Base-by-base conservation (phyloP, 1,140 invertebrate genomes). In the Tetramorium parvispinum region DNA sequence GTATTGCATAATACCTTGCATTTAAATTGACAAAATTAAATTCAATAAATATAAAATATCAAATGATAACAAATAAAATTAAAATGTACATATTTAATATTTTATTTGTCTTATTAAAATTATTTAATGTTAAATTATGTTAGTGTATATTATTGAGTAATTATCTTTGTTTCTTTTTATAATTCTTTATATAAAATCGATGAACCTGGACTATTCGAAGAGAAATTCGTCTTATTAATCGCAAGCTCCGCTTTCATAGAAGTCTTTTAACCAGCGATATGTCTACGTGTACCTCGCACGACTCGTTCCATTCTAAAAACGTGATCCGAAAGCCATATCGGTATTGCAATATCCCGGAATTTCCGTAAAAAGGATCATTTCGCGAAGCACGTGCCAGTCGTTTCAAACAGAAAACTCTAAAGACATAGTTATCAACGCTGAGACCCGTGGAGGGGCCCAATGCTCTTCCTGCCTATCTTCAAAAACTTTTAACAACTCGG, bases 401-500 rank as follows among this genome's bases (percentile, higher is more conserved):
- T 83, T 57, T 75, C 79, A 61, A 83, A 73, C n/a, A 75, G 37
- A 81, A 53, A 73, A 61, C 51, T 57, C 18, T 46, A 46, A 46
- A 83, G 68, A 37, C 40, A 11, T 71, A 57, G 79, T 82, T 73
- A 75, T 75, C 68, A 73, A 71, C 37, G 21, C 49, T 81, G 37
- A 6, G 24, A 65, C n/a, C n/a, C 24, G 40, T 10, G 18, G 18
- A 46, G 0, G 18, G 0, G 18, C 37, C 5, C n/a, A 46, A 27
- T 59, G 27, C 24, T 24, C 13, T 57, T 53, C 18, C 18, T 2
- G 43, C 11, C 51, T 75, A 75, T 1, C 32, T 75, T 73, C 24
- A 75, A 73, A 61, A 83, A 89, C 46, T 89, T 89, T 78, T 87
- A 89, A 89, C 88, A 86, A 89, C n/a, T 18, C 51, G 18, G 3